These are phyloP conservation scores for Drosophila macrothrix DNA, from an alignment of 2,888 invertebrate genomes.

Conservation along the genomic window DNA sequence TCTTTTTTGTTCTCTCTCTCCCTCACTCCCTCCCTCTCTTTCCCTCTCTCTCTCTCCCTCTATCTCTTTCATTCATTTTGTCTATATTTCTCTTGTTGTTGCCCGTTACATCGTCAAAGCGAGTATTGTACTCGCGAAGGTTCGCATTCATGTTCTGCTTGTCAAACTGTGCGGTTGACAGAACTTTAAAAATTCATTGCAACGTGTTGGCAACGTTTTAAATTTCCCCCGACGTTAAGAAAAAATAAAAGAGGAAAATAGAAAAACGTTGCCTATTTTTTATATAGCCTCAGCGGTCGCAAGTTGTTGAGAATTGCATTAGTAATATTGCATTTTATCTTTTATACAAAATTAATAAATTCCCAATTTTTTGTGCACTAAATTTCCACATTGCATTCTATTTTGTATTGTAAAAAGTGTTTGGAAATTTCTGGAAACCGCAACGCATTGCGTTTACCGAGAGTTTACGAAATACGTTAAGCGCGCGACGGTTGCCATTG, in stretches of 20 bases:
- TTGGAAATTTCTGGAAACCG: constrained; percentile 77
- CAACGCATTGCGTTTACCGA: constrained; percentile 48
- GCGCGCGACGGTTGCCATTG: constrained; percentile 57
- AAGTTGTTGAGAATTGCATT: constrained; percentile 70
- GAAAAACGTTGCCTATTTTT: constrained; percentile 39
- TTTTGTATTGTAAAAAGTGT: constrained; percentile 75
- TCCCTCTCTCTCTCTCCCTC: not conserved
- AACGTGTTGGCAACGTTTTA: constrained; percentile 53
- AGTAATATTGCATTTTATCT: constrained; percentile 78
- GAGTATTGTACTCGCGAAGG: constrained; percentile 74
- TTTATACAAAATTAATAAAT: constrained; percentile 48
- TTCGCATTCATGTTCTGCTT: constrained; percentile 85
- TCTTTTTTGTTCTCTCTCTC: constrained; percentile 14
- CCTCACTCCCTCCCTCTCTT: constrained; percentile 13
- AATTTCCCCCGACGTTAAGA: constrained; percentile 33
- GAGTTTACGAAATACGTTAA: constrained; percentile 48
- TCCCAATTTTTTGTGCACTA: constrained; percentile 70
- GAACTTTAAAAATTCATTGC: constrained; percentile 53
- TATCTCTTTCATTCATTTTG: constrained; percentile 6
- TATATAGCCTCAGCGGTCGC: constrained; percentile 46
- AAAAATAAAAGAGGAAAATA: constrained; percentile 15
- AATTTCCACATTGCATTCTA: constrained; percentile 70
- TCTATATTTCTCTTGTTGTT: constrained; percentile 19
- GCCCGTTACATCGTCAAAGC: constrained; percentile 50
- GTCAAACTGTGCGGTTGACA: constrained; percentile 84